Evolutionary conservation across 2,797 vertebrate genomes (phyloP).

Genomic region (Lemur catta): DNA sequence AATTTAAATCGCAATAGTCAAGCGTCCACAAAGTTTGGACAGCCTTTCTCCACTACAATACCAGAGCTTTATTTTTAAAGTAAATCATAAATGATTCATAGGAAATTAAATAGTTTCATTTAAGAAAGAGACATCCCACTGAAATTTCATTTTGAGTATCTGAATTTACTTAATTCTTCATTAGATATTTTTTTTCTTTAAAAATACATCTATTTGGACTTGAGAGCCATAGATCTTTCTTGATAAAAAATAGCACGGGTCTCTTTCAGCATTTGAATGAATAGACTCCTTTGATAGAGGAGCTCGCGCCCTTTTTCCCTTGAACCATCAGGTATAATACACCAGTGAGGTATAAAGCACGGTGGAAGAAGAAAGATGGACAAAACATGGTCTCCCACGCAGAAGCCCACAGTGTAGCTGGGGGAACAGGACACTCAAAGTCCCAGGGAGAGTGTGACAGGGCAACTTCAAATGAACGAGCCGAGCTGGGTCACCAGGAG

Average conservation of each 20-base stretch:
- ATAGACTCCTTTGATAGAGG: neutral
- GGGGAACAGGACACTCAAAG: neutral
- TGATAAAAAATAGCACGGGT: neutral
- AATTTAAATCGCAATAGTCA: neutral
- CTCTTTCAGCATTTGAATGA: neutral
- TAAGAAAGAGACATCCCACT: neutral
- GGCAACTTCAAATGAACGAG: neutral
- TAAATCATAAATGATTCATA: neutral
- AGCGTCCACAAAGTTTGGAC: neutral
- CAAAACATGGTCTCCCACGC: neutral
- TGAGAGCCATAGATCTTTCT: neutral
- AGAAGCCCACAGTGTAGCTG: neutral
- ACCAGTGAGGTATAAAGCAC: neutral
- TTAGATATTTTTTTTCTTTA: neutral
- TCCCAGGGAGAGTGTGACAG: neutral
- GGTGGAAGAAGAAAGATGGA: neutral
- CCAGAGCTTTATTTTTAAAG: neutral
- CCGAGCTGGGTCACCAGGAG: neutral
- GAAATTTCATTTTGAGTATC: neutral
- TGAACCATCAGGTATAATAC: neutral
- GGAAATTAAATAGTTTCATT: conserved; percentile 15
- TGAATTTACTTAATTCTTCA: neutral
- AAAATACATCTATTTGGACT: neutral
- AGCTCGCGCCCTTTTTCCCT: neutral
- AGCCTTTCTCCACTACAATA: neutral